Base-by-base conservation (phyloP, 2,797 vertebrate genomes). In the Spondyliosoma cantharus region DNA sequence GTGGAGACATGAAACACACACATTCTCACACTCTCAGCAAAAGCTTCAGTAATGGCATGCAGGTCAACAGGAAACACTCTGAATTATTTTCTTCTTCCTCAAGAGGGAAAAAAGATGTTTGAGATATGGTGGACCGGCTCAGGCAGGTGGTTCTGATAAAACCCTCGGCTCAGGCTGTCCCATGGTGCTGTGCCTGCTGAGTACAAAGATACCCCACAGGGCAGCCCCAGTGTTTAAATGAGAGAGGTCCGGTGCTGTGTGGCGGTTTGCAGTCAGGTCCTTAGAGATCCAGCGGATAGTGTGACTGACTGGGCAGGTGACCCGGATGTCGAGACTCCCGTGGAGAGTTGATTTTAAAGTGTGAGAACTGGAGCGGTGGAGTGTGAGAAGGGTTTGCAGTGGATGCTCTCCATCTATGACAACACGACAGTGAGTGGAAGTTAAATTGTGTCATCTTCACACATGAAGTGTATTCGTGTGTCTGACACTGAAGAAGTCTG, bases 61-160 rank as follows among this genome's bases (percentile, higher is more conserved):
- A 65, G 91, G 84, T 89, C 90, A 88, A 88, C 86, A 86, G 89
- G 89, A 91, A 93, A 82, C 78, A 49, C 58, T 66, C 80, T 25
- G 61, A 79, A 83, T 71, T 56, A 85, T 85, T 90, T 84, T 77
- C 83, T 87, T 87, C 81, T 89, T 90, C 81, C 83, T 86, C 64
- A 54, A 63, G 76, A 83, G 85, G 75, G 76, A 90, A 79, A 83
- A 83, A 79, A 93, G 90, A 94, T 91, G 86, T 85, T 83, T 86
- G 85, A 87, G 93, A 94, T 93, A 91, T 4, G 80, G 79, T 81
- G 56, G 64, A 73, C 74, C 80, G 72, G 65, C 81, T 71, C 66
- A 58, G 88, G 86, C 93, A 95, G 91, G 92, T 95, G 93, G 87
- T 94, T 94, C 86, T 95, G 93, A 95, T 95, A 90, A 95, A 93